Evolutionary conservation across 1,140 invertebrate species (phyloP), one percentile per base, ranked within the genome.

Genomic region (Zaprionus gabonicus): DNA sequence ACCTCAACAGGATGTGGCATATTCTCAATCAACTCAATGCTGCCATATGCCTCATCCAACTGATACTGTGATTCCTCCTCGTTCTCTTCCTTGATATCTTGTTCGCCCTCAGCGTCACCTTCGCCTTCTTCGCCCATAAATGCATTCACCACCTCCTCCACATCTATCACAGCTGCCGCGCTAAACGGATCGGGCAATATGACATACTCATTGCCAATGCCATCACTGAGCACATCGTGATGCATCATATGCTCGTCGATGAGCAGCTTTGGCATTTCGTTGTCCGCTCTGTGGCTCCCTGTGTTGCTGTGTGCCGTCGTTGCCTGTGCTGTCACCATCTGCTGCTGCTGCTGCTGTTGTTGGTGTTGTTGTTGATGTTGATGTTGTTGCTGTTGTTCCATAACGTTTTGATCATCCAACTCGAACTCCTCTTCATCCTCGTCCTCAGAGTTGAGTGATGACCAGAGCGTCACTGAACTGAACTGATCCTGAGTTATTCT

Each of bases 151-250:
- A 91, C 88, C 70, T 91, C 88, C 53, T 90, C 86, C 12, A 91
- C 88, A 51, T 88, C 84, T 2, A 81, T 90, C 0, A 88, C 88
- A 2, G 90, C 82, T 0, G 81, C 71, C 7, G 79, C 82, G 28
- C 79, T 91, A 20, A 91, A 91, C 5, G 88, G 88, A 79, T 91
- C 88, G 5, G 88, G 88, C 25, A 91, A 74, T 57, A 91, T 91
- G 15, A 91, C 88, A 65, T 91, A 91, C 55, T 91, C 88, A 55
- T 91, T 90, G 31, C 86, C 85, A 59, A 90, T 90, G 27, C 86
- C 85, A 55, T 85, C 85, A 58, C 76, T 91, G 3, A 90, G 59
- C 15, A 91, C 82, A 67, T 90, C 85, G 27, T 90, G 85, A 25
- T 78, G 78, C 71, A 83, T 84, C 60, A 85, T 85, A 56, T 86